Conservation (phyloP, 2,888 invertebrate genomes). For the Philereme vetulata region DNA sequence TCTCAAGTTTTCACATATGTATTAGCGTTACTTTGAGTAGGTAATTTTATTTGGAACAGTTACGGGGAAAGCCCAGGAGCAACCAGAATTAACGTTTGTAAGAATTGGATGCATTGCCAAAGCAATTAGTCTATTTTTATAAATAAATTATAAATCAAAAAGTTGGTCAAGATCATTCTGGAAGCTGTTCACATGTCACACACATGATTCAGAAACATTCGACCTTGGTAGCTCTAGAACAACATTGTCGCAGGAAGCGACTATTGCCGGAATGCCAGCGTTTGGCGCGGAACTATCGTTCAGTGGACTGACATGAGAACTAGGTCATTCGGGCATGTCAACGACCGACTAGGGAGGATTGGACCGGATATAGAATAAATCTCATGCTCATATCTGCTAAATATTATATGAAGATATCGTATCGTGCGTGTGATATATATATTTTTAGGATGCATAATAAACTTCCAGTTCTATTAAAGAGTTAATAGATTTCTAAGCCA, state of each 20-base stretch:
- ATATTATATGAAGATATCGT: slow-evolving; percentile 11
- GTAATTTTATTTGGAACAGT: too few relatives aligned
- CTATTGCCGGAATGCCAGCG: slow-evolving; percentile 69
- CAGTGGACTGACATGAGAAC: slow-evolving; percentile 72
- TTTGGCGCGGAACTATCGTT: slow-evolving; percentile 60
- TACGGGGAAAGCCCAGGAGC: too few relatives aligned
- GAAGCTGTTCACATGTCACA: slow-evolving; percentile 27
- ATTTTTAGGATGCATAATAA: too few relatives aligned
- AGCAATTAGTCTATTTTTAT: neutral
- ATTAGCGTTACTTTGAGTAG: too few relatives aligned
- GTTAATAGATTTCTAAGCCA: too few relatives aligned
- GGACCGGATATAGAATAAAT: slow-evolving; percentile 28
- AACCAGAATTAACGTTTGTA: too few relatives aligned
- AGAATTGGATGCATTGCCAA: neutral
- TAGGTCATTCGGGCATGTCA: slow-evolving; percentile 68
- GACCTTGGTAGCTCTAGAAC: slow-evolving; percentile 52
- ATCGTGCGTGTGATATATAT: neutral
- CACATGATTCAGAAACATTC: slow-evolving; percentile 40
- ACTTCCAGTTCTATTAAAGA: too few relatives aligned
- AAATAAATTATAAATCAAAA: slow-evolving; percentile 22
- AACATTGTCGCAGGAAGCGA: slow-evolving; percentile 70
- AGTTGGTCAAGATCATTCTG: slow-evolving; percentile 41
- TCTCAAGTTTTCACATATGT: too few relatives aligned
- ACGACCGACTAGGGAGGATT: slow-evolving; percentile 47
- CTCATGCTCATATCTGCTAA: slow-evolving; percentile 31